These are phyloP conservation scores for Leucophenga montana DNA, from an alignment of 2,888 invertebrate species.

Conservation along the genomic window DNA sequence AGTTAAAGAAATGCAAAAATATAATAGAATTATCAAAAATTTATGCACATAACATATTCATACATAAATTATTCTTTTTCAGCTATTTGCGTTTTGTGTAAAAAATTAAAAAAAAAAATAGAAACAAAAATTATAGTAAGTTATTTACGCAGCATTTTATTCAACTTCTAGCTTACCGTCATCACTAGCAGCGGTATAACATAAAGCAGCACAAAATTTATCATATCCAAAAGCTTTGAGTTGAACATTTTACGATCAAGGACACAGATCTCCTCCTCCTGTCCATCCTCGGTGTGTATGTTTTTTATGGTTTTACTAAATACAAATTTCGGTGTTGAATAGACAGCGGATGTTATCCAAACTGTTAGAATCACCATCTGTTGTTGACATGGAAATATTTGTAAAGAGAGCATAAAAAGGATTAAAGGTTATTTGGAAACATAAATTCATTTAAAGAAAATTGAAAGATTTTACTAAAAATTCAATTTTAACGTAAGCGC, in stretches of 20 bases:
- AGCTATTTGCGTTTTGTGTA: conserved; percentile 61
- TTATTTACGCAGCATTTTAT: neutral
- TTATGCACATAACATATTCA: conserved; percentile 15
- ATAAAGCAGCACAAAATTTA: conserved; percentile 88
- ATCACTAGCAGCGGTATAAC: conserved; percentile 86
- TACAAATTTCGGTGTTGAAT: conserved; percentile 88
- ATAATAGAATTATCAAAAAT: conserved; percentile 2
- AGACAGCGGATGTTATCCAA: conserved; percentile 87
- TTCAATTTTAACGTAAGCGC: neutral
- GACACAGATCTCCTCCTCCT: conserved; percentile 78
- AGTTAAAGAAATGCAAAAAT: conserved; percentile 19
- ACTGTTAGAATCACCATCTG: conserved; percentile 85
- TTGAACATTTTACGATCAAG: conserved; percentile 84
- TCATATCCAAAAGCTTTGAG: conserved; percentile 84
- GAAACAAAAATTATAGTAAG: too few relatives aligned
- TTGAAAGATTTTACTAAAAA: neutral
- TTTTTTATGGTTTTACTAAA: conserved; percentile 85
- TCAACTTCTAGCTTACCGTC: conserved; percentile 76
- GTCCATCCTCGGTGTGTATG: conserved; percentile 70
- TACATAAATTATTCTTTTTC: neutral
- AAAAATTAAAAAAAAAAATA: too few relatives aligned
- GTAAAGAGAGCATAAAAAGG: conserved; percentile 7
- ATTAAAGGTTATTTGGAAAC: neutral
- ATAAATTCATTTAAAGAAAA: neutral
- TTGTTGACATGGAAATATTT: conserved; percentile 35